Percentiles rank a stretch among this genome's conserved stretches.
Evolutionary conservation across 2,113 vertebrate species (phyloP).

Genomic region (human): GRCh38 chr2:114419001-114419500

Average conservation of each 20-base stretch:
- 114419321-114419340: not conserved
- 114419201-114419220: not conserved
- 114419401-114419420: not conserved
- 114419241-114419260: not conserved
- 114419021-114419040: not conserved
- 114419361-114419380: not conserved
- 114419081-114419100: not conserved
- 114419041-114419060: not conserved
- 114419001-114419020: not conserved
- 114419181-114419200: not conserved
- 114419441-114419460: not conserved
- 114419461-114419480: not conserved
- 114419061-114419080: not conserved
- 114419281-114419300: not conserved
- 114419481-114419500: not conserved
- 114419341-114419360: not conserved
- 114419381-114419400: too few relatives aligned
- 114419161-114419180: not conserved
- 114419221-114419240: not conserved
- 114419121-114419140: not conserved
- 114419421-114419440: not conserved
- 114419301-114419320: not conserved
- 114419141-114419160: rapidly evolving
- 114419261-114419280: not conserved
- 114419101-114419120: not conserved